Evolutionary conservation across 1,140 invertebrate species (phyloP).

Genomic region (Drosophila insularis): DNA sequence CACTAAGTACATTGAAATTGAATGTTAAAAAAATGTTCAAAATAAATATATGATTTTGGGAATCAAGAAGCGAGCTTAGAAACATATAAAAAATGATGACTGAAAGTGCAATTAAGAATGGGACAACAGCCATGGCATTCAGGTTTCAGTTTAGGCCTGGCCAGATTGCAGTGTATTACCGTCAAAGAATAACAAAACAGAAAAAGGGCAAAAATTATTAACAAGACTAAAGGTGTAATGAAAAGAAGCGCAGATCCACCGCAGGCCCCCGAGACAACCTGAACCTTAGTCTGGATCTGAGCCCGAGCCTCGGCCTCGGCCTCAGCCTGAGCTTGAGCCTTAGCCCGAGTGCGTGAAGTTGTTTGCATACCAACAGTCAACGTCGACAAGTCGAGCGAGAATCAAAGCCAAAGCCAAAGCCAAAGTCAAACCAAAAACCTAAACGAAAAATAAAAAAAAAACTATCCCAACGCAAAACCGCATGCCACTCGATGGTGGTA

Average conservation of each 20-base stretch:
- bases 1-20: neutral
- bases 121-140: constrained; percentile 10
- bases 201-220: constrained; percentile 55
- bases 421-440: constrained; percentile 19
- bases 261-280: neutral
- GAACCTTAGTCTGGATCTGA: neutral
- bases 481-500: constrained; percentile 66
- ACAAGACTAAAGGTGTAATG: constrained; percentile 59
- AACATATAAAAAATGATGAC: neutral
- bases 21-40: no score
- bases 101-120: constrained; percentile 6
- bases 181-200: constrained; percentile 35
- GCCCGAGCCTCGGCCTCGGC: neutral
- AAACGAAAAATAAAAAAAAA: neutral
- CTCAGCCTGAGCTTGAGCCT: constrained; percentile 13
- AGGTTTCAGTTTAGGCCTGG: constrained; percentile 1
- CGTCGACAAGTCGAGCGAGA: constrained; percentile 25
- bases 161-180: constrained; percentile 21
- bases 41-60: neutral
- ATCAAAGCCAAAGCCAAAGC: constrained; percentile 30
- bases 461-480: constrained; percentile 23
- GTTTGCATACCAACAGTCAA: constrained; percentile 62
- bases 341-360: constrained; percentile 37
- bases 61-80: no score
- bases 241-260: constrained; percentile 39